Base-by-base conservation (phyloP, 2,888 invertebrate species). In the Apodemia mormo region DNA sequence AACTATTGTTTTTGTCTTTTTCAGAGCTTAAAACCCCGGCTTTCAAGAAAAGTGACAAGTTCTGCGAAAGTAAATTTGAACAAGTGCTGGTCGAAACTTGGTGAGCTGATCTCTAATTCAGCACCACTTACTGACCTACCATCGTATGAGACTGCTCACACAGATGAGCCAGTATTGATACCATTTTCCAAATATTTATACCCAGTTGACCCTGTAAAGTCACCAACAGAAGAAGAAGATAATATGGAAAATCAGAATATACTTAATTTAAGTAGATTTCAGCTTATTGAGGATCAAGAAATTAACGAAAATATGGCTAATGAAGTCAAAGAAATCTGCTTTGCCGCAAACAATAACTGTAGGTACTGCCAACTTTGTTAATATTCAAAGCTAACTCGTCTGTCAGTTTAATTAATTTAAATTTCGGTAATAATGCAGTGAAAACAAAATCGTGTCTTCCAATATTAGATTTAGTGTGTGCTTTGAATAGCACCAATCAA, bases 81-180 rank as follows among this genome's bases (percentile, higher is more conserved):
- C 86, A 92, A 94, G 84, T 95, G 95, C 84, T 95, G 95, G 95
- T 92, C 94, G 75, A 94, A 94, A 82, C 94, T 95, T 75, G 95
- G 95, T 78, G 93, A 93, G 73, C 84, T 94, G 76, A 92, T 94
- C 82, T 90, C 94, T 77, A 90, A 93, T 76, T 80, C 90, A 49
- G 83, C 87, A 71, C 87, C 91, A 2, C 88, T 87, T 80, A 77
- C 88, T 83, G 88, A 91, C 86, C 90, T 92, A 83, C 90, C 90
- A 87, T 89, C 89, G 81, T 85, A 88, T 78, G 91, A 91, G 88
- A 89, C 90, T 89, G 90, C 84, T 75, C 87, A 88, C 78, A 79
- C 85, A 75, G 91, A 90, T 77, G 91, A 91, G 81, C 91, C 92
- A 72, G 82, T 90, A 73, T 77, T 91, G 70, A 80, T 92, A 76